Evolutionary conservation across 2,113 vertebrate genomes (phyloP), one percentile per base, ranked within the genome.

Genomic region (Petrocephalus zakoni): DNA sequence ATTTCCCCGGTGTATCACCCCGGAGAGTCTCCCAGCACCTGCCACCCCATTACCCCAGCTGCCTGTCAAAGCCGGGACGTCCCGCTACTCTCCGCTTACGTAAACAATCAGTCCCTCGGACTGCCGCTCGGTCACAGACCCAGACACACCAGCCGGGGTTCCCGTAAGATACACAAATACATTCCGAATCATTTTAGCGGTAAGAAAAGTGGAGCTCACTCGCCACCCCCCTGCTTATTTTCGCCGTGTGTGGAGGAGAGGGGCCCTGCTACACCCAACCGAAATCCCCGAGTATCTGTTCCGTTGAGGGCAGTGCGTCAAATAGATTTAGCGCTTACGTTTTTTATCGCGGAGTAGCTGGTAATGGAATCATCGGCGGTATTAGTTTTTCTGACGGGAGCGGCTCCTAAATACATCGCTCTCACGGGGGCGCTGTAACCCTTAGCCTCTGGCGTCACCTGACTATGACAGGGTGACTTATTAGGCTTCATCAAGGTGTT

Each of bases 141-240:
- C 55, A 37, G 46, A 81, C 29, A 42, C 19, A 88, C 22, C n/a
- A 68, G 61, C 61, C 10, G 10, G 10, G 9, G 10, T 68, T 61
- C 61, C 22, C 29, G 25, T 51, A 87, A 17, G 22, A 72, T n/a
- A 51, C 47, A 51, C 58, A 21, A 47, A 21, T 52, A 75, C 15
- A 55, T 64, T 58, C 52, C 47, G 53, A 87, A 81, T 89, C 85
- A 37, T 56, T 34, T 72, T 42, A 84, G 51, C 82, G 61, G 21
- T 58, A 89, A 85, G 47, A 25, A 17, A 89, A 78, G 29, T 22
- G 29, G 85, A 53, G 21, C 88, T 87, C 37, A 5, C 29, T 78
- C 4, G 15, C 34, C 87, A 72, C 19, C 85, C 10, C 47, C 64
- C 47, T 82, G 64, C 87, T 87, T 89, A 89, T 81, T 89, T 89